phyloP scores from a whole-genome alignment of 2,888 invertebrate species.

The Exocentrus adspersus region DNA sequence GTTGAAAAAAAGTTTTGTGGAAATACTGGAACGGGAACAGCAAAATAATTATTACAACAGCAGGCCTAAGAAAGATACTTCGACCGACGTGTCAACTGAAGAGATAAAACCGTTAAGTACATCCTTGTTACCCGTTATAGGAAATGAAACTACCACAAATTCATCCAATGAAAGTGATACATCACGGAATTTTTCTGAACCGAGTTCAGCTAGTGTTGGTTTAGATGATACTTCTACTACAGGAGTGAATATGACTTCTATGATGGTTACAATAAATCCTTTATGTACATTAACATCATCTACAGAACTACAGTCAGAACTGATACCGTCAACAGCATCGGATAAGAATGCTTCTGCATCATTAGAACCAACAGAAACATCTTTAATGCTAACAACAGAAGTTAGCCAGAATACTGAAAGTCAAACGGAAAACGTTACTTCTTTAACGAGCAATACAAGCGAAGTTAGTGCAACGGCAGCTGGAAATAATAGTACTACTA shows the following conservation, averaged over 20 bases:
- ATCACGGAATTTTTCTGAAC: background rate
- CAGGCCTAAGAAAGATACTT: background rate
- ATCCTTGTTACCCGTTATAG: too few relatives aligned
- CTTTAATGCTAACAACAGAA: background rate
- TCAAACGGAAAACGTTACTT: background rate
- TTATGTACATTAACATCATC: too few relatives aligned
- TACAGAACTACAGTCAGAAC: too few relatives aligned
- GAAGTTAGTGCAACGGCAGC: background rate
- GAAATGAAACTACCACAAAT: too few relatives aligned
- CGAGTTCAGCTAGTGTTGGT: background rate
- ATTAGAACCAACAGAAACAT: too few relatives aligned
- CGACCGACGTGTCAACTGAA: too few relatives aligned
- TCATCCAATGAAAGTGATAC: background rate
- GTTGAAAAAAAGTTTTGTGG: slow-evolving; percentile 26
- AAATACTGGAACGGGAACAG: slow-evolving; percentile 16
- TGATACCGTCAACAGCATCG: too few relatives aligned
- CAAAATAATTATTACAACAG: background rate
- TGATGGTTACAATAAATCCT: background rate
- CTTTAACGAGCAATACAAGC: background rate
- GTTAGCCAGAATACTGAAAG: background rate
- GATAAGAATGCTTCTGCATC: too few relatives aligned
- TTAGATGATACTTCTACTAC: too few relatives aligned
- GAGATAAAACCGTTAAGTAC: too few relatives aligned
- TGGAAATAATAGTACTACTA: slow-evolving; percentile 6
- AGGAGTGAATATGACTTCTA: background rate